Evolutionary conservation across 2,797 vertebrate genomes (phyloP), one percentile per base, ranked within the genome.

Genomic region (Labeo calbasu): DNA sequence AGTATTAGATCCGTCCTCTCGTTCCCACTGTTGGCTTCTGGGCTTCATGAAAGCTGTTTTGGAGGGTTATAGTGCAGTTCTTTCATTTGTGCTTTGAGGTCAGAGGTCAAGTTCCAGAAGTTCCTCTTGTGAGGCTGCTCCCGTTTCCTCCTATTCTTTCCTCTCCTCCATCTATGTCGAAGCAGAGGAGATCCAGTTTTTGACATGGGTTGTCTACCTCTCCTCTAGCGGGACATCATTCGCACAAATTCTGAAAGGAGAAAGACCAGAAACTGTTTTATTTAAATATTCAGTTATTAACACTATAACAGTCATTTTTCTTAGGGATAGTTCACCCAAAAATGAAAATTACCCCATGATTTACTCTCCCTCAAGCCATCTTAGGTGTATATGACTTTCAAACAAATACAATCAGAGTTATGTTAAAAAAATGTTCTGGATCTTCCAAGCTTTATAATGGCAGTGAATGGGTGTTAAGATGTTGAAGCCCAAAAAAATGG

Each of bases 161-260:
- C 25, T 85, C 61, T n/a, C 71, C 19, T 55, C 72, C 36, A 32
- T 13, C 36, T 80, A 48, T 23, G 12, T 77, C 15, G 4, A 23
- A 25, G 61, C 17, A 70, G 55, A 85, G 82, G 79, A 82, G 8
- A 63, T 77, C 40, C 78, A 40, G 13, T 61, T 61, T 43, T 21
- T 46, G 43, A 68, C 12, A 8, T 36, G 53, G 7, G 50, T 81
- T 32, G 10, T 72, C 66, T 46, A 8, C 13, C 65, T 46, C 28
- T 36, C 61, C 51, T 83, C 98, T 96, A 99, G 89, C 98, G 98
- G 85, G 98, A 99, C 98, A 99, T 98, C 98, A 99, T 99, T 87
- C 97, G 94, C 85, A 99, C 98, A 92, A 99, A 99, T 90, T 99
- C 98, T 99, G 95, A 71, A 53, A 48, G 65, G 83, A 84, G 5